Percentiles rank a stretch among this genome's conserved stretches.
These are phyloP conservation scores for Petrocephalus schoutedeni DNA, from an alignment of 2,797 vertebrate genomes.

Conservation along the genomic window DNA sequence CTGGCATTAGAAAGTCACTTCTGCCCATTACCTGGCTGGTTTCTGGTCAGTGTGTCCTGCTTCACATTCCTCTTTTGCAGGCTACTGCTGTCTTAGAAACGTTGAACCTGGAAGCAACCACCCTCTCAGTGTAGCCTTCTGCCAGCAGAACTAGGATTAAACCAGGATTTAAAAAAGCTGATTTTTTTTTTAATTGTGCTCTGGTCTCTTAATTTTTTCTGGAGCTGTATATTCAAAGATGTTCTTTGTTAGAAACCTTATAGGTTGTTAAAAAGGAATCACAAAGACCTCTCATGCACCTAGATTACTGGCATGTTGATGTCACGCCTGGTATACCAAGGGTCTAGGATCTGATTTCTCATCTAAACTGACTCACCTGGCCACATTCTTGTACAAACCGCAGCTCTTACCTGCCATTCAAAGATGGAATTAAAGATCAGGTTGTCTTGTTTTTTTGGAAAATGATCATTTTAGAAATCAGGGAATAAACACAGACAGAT, in stretches of 20 bases:
- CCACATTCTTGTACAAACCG: background rate
- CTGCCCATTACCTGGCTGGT: too few relatives aligned
- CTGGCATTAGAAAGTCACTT: too few relatives aligned
- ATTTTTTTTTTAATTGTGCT: too few relatives aligned
- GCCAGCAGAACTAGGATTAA: too few relatives aligned
- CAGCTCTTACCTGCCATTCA: background rate
- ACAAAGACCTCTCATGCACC: background rate
- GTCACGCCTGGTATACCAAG: background rate
- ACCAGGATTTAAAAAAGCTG: too few relatives aligned
- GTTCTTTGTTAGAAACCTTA: background rate
- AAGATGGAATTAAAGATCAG: background rate
- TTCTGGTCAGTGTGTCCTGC: too few relatives aligned
- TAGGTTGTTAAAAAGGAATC: background rate
- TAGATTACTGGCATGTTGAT: background rate
- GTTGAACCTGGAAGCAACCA: too few relatives aligned
- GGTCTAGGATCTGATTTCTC: background rate
- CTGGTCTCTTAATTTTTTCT: too few relatives aligned
- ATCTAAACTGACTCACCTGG: background rate
- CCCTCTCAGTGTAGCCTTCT: too few relatives aligned
- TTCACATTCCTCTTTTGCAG: too few relatives aligned
- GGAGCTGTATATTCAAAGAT: background rate
- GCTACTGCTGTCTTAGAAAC: too few relatives aligned
- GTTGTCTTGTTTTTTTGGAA: background rate
- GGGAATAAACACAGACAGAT: background rate
- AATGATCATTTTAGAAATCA: background rate